phyloP scores from a whole-genome alignment of 2,113 vertebrate genomes.

The Philantomba maxwellii region DNA sequence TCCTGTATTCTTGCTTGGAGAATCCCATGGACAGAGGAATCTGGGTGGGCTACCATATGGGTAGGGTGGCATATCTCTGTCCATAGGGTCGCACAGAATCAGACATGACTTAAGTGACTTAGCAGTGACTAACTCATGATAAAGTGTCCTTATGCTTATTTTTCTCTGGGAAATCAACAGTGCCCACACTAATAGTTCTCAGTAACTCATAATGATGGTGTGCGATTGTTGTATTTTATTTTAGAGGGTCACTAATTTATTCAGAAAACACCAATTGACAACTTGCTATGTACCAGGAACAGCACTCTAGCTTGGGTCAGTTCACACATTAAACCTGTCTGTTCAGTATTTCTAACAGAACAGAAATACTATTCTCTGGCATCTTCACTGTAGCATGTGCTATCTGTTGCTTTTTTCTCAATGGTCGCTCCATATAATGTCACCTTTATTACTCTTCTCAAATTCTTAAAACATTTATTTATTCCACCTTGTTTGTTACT shows the following conservation, averaged over 20 bases:
- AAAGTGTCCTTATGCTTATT: not conserved
- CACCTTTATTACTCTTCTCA: not conserved
- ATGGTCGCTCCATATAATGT: not conserved
- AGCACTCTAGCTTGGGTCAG: not conserved
- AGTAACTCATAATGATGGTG: not conserved
- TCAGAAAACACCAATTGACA: not conserved
- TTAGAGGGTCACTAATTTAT: not conserved
- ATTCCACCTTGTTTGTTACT: not conserved
- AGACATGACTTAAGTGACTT: not conserved
- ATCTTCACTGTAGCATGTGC: not conserved
- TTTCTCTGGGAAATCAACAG: not conserved
- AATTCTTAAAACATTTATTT: not conserved
- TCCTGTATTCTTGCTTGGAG: not conserved
- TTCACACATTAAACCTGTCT: not conserved
- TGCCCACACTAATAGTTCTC: not conserved
- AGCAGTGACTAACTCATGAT: not conserved
- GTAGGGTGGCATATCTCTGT: not conserved
- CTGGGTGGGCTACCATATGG: not conserved
- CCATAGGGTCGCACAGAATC: not conserved
- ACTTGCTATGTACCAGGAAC: not conserved
- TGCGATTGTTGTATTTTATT: not conserved
- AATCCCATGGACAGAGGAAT: not conserved
- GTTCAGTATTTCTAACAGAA: not conserved
- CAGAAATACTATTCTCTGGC: not conserved
- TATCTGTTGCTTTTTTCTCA: not conserved